A percentile compares a stretch with the other conserved stretches of the same genome.
These are phyloP conservation scores for Pheosia gnoma DNA, from an alignment of 2,888 invertebrate genomes.

Conservation along the genomic window DNA sequence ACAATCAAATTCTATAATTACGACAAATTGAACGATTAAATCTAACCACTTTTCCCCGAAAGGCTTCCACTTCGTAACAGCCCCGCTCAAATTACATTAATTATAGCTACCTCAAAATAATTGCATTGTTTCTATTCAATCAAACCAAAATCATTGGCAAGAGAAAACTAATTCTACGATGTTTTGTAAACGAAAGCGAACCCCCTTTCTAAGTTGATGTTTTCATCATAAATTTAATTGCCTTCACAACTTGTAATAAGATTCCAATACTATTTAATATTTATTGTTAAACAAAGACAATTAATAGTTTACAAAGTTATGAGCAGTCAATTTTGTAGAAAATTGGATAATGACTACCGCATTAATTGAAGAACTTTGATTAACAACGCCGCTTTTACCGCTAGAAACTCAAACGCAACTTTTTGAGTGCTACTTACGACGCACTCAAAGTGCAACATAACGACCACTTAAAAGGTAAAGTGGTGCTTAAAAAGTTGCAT, in stretches of 20 bases:
- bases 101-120: conserved; percentile 24
- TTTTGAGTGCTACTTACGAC: no score
- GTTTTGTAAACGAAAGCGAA: conserved; percentile 38
- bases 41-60: not conserved
- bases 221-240: conserved; percentile 13
- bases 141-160: conserved; percentile 32
- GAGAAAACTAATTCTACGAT: conserved; percentile 27
- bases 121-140: conserved; percentile 27
- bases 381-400: not conserved
- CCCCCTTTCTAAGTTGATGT: conserved; percentile 28
- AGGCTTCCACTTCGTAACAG: not conserved
- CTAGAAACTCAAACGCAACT: no score
- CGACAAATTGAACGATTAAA: not conserved
- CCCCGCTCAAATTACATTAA: not conserved
- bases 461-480: no score
- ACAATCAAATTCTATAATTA: no score
- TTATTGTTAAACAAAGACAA: not conserved
- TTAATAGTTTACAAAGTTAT: conserved; percentile 1
- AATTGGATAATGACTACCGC: not conserved
- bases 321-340: not conserved
- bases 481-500: no score
- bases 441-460: no score
- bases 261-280: conserved; percentile 2
- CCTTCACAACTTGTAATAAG: not conserved
- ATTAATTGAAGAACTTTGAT: not conserved